phyloP scores from a whole-genome alignment of 2,888 invertebrate genomes.

The Mayetiola destructor region DNA sequence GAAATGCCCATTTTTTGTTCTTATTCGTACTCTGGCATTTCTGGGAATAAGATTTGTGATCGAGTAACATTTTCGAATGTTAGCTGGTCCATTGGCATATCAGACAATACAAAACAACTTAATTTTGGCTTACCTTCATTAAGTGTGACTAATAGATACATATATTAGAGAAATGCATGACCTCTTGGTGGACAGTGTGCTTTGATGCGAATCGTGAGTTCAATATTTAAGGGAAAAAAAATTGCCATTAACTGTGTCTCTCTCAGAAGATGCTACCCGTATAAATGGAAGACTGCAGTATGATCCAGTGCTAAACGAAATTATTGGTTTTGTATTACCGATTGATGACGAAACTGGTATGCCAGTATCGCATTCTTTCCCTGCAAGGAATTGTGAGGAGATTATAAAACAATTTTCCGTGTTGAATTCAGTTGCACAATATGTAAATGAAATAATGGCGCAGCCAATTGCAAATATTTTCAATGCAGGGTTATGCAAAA shows the following conservation, averaged over 20 bases:
- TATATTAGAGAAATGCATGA: background rate
- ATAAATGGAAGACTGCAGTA: background rate
- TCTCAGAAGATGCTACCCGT: background rate
- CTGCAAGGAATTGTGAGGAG: background rate
- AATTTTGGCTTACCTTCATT: background rate
- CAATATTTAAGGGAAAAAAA: background rate
- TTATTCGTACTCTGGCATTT: too few relatives aligned
- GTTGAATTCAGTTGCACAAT: background rate
- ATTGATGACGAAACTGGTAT: background rate
- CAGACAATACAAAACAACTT: background rate
- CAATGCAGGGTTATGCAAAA: too few relatives aligned
- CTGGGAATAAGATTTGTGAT: too few relatives aligned
- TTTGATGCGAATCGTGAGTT: background rate
- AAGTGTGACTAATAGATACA: background rate
- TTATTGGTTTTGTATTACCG: background rate
- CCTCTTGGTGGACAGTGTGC: background rate
- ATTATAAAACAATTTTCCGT: background rate
- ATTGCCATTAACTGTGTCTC: background rate
- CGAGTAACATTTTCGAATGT: too few relatives aligned
- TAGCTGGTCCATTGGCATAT: background rate
- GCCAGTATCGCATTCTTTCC: background rate
- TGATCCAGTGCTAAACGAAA: background rate
- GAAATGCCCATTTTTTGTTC: too few relatives aligned
- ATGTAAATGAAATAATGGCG: background rate
- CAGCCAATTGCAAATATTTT: background rate